Conservation (phyloP, 2,113 vertebrate genomes). For the Hippopotamus amphibius region DNA sequence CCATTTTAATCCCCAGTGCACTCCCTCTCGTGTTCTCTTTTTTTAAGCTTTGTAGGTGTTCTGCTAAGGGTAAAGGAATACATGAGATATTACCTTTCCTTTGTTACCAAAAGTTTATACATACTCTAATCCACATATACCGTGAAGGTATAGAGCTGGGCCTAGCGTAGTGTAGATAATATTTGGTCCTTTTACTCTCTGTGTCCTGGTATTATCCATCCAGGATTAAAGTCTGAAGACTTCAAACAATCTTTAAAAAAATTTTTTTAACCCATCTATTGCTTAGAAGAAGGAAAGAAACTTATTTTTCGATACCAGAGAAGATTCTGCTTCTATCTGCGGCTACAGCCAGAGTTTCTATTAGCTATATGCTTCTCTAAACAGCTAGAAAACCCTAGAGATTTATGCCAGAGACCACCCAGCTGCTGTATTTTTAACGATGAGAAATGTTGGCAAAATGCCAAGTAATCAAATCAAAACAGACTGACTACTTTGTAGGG, state of each 20-base stretch:
- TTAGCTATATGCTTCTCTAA: slow-evolving; percentile 54
- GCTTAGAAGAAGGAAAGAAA: slow-evolving; percentile 56
- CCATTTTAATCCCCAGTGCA: not conserved
- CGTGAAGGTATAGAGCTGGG: not conserved
- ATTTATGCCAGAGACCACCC: slow-evolving; percentile 75
- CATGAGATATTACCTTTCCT: not conserved
- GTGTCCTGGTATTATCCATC: slow-evolving; percentile 15
- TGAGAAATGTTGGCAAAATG: slow-evolving; percentile 59
- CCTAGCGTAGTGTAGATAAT: not conserved
- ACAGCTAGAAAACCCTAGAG: slow-evolving; percentile 52
- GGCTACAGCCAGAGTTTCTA: slow-evolving; percentile 56
- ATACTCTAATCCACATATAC: not conserved
- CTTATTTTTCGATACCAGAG: slow-evolving; percentile 37
- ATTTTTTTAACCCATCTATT: not conserved
- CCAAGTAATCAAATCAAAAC: slow-evolving; percentile 59
- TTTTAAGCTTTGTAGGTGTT: slow-evolving; percentile 34
- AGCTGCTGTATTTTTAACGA: slow-evolving; percentile 61
- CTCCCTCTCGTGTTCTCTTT: not conserved
- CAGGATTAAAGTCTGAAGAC: slow-evolving; percentile 52
- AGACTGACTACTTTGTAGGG: not conserved
- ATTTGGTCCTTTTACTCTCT: slow-evolving; percentile 69
- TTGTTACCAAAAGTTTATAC: not conserved
- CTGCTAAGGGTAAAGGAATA: slow-evolving; percentile 24
- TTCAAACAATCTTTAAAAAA: not conserved
- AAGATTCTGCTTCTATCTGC: slow-evolving; percentile 41